A percentile compares a stretch with the other conserved stretches of the same genome.
phyloP scores from a whole-genome alignment of 2,888 invertebrate genomes.

The Conus canariensis region DNA sequence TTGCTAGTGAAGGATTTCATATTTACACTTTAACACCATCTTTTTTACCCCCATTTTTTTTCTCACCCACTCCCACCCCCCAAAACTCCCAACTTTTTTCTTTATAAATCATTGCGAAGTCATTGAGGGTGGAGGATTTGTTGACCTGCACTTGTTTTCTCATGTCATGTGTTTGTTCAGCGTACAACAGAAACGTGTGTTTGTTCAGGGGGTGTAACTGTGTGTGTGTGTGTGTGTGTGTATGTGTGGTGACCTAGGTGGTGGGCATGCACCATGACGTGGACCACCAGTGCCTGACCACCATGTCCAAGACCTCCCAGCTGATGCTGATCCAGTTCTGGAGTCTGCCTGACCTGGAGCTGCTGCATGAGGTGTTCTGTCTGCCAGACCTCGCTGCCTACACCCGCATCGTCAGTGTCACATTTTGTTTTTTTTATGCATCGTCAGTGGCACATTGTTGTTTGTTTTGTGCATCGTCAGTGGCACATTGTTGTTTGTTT shows the following conservation, averaged over 20 bases:
- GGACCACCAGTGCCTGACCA: slow-evolving; percentile 66
- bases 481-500: no score
- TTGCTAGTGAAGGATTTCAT: no score
- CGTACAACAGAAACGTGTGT: neutral
- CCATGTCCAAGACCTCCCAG: slow-evolving; percentile 63
- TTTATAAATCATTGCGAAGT: no score
- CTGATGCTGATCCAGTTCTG: slow-evolving; percentile 71
- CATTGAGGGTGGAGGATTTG: no score
- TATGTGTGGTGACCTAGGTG: slow-evolving; percentile 56
- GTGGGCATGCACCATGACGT: slow-evolving; percentile 71
- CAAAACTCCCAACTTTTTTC: no score
- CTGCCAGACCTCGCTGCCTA: slow-evolving; percentile 66
- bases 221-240: slow-evolving; percentile 11
- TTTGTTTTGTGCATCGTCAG: no score
- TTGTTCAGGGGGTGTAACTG: neutral
- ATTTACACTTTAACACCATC: no score
- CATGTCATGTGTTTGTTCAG: no score
- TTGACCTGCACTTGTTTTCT: no score
- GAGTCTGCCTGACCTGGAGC: slow-evolving; percentile 72
- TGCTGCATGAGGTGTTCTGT: slow-evolving; percentile 71
- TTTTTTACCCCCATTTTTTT: no score
- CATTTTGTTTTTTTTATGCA: neutral
- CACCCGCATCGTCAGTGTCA: slow-evolving; percentile 70
- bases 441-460: no score
- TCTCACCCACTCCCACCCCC: no score